phyloP scores from a whole-genome alignment of 2,888 invertebrate species.

The Dioctria linearis region DNA sequence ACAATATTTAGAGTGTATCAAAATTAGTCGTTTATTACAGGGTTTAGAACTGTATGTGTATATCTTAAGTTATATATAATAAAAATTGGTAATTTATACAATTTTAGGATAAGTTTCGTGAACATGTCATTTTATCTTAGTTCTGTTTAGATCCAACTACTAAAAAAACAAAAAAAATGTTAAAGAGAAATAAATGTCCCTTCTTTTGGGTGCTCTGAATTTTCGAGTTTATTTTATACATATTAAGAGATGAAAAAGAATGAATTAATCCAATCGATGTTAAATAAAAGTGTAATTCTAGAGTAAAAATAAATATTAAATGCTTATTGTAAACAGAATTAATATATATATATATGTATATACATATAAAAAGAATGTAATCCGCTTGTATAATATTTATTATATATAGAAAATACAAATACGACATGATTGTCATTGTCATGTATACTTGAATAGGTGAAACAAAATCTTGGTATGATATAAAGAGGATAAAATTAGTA shows the following conservation, averaged over 20 bases:
- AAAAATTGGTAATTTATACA: neutral
- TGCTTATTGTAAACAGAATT: slow-evolving; percentile 43
- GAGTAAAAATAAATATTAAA: slow-evolving; percentile 14
- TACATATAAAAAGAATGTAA: too few relatives aligned
- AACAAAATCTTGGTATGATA: neutral
- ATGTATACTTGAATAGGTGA: neutral
- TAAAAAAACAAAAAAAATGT: neutral
- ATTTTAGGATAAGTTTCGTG: neutral
- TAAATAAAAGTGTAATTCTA: neutral
- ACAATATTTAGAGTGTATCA: neutral
- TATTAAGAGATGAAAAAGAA: too few relatives aligned
- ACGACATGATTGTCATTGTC: too few relatives aligned
- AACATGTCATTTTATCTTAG: neutral
- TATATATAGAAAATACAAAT: too few relatives aligned
- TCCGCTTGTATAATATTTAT: too few relatives aligned
- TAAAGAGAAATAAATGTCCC: neutral
- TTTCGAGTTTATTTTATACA: too few relatives aligned
- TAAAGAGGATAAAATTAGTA: neutral
- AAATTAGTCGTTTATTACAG: slow-evolving; percentile 36
- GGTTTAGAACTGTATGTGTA: slow-evolving; percentile 1
- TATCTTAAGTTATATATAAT: neutral
- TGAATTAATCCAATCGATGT: too few relatives aligned
- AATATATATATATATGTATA: neutral
- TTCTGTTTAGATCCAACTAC: neutral
- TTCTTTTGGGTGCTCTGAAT: neutral